Evolutionary conservation across 2,797 vertebrate genomes (phyloP).

Genomic region (Cynodonichthys magdalenae): DNA sequence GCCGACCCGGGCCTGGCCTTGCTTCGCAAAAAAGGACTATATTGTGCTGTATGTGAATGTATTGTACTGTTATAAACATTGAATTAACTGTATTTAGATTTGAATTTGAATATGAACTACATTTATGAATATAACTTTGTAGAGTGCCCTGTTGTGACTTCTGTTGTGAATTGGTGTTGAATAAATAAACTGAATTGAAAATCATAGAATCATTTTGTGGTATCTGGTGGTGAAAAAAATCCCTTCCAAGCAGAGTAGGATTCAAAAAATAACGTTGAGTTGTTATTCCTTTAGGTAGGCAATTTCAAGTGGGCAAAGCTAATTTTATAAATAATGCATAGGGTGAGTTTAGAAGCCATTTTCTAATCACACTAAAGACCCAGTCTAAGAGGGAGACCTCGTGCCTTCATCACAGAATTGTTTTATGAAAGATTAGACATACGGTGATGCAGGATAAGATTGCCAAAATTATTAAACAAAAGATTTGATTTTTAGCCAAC

Average conservation of each 20-base stretch:
- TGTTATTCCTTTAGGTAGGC: conserved; percentile 27
- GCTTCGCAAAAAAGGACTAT: no score
- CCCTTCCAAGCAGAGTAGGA: conserved; percentile 13
- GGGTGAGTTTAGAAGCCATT: conserved; percentile 22
- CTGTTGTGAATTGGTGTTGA: no score
- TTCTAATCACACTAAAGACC: conserved; percentile 53
- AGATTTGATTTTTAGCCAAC: conserved; percentile 26
- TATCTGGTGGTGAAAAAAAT: conserved; percentile 1
- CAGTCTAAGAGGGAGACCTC: conserved; percentile 12
- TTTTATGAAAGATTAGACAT: conserved; percentile 21
- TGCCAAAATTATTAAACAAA: conserved; percentile 30
- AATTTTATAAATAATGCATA: conserved; percentile 70
- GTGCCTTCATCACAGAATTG: conserved; percentile 16
- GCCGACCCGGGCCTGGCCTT: no score
- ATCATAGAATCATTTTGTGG: no score
- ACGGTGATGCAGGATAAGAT: conserved; percentile 28
- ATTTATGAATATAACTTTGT: no score
- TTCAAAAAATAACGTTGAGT: conserved; percentile 18
- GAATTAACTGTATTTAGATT: no score
- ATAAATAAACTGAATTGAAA: no score
- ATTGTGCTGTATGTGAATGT: no score
- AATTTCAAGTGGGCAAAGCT: conserved; percentile 34
- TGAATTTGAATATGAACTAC: no score
- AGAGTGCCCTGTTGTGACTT: no score
- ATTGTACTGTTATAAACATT: no score